These are phyloP conservation scores for Phenacoccus solenopsis DNA, from an alignment of 1,140 invertebrate species.

Conservation along the genomic window DNA sequence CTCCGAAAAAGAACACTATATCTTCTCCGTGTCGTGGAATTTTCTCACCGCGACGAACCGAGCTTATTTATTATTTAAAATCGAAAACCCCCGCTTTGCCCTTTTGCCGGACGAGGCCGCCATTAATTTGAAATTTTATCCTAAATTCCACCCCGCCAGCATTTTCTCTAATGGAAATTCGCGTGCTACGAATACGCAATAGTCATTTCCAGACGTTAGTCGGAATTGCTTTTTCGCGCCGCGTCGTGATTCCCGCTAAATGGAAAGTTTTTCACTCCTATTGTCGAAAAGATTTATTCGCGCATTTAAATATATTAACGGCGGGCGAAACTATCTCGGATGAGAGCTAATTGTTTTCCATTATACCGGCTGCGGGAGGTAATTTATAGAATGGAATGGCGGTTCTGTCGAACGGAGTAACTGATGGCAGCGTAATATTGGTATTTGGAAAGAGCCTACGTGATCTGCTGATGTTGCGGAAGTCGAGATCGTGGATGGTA, in stretches of 20 bases:
- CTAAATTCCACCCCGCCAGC: not conserved
- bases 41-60: not conserved
- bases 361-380: not conserved
- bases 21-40: not conserved
- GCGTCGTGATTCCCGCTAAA: not conserved
- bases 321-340: not conserved
- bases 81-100: not conserved
- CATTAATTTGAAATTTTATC: not conserved
- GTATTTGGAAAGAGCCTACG: too few relatives aligned
- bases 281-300: not conserved
- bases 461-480: too few relatives aligned
- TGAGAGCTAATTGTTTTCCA: not conserved
- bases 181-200: not conserved
- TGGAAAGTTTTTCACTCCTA: too few relatives aligned
- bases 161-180: too few relatives aligned
- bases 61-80: slow-evolving; percentile 4
- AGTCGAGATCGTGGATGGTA: too few relatives aligned
- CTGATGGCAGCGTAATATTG: too few relatives aligned
- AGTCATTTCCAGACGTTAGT: not conserved
- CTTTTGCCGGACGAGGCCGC: too few relatives aligned
- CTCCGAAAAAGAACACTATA: too few relatives aligned
- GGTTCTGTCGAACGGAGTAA: not conserved
- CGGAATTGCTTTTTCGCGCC: not conserved
- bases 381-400: not conserved
- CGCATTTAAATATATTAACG: not conserved